Conservation (phyloP, 1,140 invertebrate species). For the Tetramorium simillimum region DNA sequence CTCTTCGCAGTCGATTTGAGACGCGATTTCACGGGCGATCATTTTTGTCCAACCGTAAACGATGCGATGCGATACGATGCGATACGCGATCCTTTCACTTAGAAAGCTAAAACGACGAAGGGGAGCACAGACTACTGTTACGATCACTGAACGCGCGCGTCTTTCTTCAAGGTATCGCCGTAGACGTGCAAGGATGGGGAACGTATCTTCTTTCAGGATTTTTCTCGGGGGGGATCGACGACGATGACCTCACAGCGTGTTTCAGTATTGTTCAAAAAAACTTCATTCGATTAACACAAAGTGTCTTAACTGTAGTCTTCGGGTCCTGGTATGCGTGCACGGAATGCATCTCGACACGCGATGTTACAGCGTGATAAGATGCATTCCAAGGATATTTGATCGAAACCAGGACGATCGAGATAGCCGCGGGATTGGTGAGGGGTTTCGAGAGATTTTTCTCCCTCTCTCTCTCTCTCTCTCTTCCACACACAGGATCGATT, state of each 20-base stretch:
- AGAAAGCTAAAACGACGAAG: constrained; percentile 59
- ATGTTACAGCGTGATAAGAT: neutral
- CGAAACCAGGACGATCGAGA: neutral
- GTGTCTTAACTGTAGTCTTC: constrained; percentile 11
- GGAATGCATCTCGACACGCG: constrained; percentile 3
- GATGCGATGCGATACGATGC: neutral
- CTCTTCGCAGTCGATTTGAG: constrained; percentile 29
- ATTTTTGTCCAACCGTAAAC: constrained; percentile 19
- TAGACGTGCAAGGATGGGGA: neutral
- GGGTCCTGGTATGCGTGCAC: neutral
- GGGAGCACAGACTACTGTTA: constrained; percentile 42
- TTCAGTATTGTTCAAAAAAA: neutral
- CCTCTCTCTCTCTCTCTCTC: constrained; percentile 6
- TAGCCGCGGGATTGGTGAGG: constrained; percentile 18
- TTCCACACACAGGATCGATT: constrained; percentile 20
- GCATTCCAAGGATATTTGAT: neutral
- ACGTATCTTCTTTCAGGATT: constrained; percentile 4
- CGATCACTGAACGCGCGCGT: neutral
- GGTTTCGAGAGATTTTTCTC: constrained; percentile 50
- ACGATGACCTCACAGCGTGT: neutral
- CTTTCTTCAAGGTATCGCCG: constrained; percentile 15
- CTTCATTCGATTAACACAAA: neutral
- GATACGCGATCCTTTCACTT: constrained; percentile 41
- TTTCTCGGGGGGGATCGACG: neutral
- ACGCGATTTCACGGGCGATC: constrained; percentile 42